A percentile compares a stretch with the other conserved stretches of the same genome.
phyloP scores from a whole-genome alignment of 2,113 vertebrate species.

The Pseudopodoces humilis region DNA sequence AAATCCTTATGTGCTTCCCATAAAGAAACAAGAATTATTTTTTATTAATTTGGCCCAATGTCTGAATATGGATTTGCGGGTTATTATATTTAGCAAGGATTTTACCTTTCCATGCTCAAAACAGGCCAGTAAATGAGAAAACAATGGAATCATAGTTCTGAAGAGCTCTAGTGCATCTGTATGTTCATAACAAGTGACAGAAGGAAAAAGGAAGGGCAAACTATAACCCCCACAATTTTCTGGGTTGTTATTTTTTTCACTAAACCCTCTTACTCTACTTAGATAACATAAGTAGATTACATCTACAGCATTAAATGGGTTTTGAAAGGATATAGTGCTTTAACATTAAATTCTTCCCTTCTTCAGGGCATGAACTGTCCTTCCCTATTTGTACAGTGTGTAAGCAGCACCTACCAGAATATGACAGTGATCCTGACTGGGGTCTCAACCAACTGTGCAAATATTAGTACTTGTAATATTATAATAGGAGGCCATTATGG shows the following conservation, averaged over 20 bases:
- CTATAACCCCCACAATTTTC: background rate
- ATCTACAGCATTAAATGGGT: background rate
- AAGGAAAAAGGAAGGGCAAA: background rate
- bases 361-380: background rate
- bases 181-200: background rate
- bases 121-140: background rate
- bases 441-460: conserved; percentile 38
- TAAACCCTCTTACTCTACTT: background rate
- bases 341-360: background rate
- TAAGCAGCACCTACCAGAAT: background rate
- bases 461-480: conserved; percentile 49
- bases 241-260: background rate
- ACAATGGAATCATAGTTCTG: background rate
- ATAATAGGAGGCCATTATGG: conserved; percentile 28
- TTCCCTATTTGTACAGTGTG: background rate
- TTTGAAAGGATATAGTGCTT: conserved; percentile 29
- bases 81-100: background rate
- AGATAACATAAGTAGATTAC: background rate
- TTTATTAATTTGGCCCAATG: background rate
- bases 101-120: background rate
- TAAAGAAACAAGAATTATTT: background rate
- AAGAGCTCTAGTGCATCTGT: background rate
- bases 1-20: background rate
- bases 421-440: background rate
- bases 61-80: background rate